Percentiles rank a stretch among this genome's conserved stretches.
Conservation (phyloP, 2,113 vertebrate genomes). For the Channa argus region DNA sequence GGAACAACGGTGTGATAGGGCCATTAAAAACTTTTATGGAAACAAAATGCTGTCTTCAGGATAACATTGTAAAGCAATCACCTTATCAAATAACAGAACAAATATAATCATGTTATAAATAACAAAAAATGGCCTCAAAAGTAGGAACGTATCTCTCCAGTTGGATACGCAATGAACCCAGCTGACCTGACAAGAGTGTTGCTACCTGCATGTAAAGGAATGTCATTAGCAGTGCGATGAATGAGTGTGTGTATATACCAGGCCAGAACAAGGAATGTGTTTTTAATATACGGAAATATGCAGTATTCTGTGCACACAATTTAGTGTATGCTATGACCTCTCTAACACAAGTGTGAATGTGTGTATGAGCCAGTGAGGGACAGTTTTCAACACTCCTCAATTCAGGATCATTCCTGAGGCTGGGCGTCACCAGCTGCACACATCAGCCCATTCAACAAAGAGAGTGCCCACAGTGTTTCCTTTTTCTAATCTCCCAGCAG, state of each 20-base stretch:
- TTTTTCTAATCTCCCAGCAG: conserved; percentile 23
- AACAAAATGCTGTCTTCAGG: neutral
- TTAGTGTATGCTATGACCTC: conserved; percentile 3
- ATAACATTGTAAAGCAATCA: too few relatives aligned
- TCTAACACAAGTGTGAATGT: conserved; percentile 33
- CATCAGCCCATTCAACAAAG: conserved; percentile 36
- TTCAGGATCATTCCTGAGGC: conserved; percentile 58
- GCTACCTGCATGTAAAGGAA: conserved; percentile 58
- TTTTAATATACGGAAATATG: conserved; percentile 51
- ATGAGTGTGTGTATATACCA: conserved; percentile 54
- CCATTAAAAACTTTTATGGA: too few relatives aligned
- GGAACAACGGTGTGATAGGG: neutral
- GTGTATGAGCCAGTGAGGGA: conserved; percentile 9
- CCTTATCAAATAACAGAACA: neutral
- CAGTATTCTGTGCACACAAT: conserved; percentile 3
- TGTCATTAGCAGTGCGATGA: conserved; percentile 72
- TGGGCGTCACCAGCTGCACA: conserved; percentile 38
- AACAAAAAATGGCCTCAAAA: neutral
- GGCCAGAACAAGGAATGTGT: neutral
- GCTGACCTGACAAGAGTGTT: conserved; percentile 33
- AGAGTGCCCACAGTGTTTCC: conserved; percentile 29
- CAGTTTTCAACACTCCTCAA: conserved; percentile 75
- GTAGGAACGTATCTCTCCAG: neutral
- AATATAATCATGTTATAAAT: neutral
- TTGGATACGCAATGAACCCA: conserved; percentile 29